phyloP scores from a whole-genome alignment of 2,888 invertebrate species.

The Eudemis profundana region DNA sequence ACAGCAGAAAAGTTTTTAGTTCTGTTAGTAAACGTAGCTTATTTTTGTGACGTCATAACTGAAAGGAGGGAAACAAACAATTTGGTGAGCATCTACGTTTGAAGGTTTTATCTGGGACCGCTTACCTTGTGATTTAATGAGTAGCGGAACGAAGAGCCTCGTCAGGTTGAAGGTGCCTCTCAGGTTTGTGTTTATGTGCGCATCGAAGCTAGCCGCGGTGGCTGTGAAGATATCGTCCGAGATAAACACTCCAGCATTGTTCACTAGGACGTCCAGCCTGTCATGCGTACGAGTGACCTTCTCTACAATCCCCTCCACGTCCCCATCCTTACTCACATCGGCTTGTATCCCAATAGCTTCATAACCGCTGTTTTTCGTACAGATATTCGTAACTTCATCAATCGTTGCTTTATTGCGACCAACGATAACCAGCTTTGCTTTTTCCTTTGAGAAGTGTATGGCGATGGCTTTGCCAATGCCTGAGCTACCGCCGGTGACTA shows the following conservation, averaged over 20 bases:
- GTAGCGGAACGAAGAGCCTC: conserved; percentile 91
- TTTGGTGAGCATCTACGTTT: too few relatives aligned
- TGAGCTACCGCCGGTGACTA: conserved; percentile 45
- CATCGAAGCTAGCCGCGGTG: conserved; percentile 90
- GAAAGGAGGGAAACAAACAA: too few relatives aligned
- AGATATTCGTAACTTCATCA: conserved; percentile 41
- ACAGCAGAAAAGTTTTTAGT: too few relatives aligned
- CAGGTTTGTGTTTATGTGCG: conserved; percentile 92
- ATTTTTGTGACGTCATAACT: too few relatives aligned
- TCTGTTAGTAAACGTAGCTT: too few relatives aligned
- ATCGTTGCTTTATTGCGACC: conserved; percentile 39
- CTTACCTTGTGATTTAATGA: conserved; percentile 85
- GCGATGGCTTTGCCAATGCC: conserved; percentile 46
- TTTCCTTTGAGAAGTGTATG: conserved; percentile 44
- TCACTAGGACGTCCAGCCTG: conserved; percentile 89
- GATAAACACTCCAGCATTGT: conserved; percentile 92
- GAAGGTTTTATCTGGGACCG: too few relatives aligned
- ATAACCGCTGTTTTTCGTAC: conserved; percentile 48
- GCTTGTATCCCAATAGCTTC: conserved; percentile 83
- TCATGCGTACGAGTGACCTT: conserved; percentile 87
- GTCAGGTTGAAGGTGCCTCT: conserved; percentile 89
- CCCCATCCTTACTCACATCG: conserved; percentile 87
- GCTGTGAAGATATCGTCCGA: conserved; percentile 91
- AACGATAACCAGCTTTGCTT: conserved; percentile 42
- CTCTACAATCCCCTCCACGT: conserved; percentile 86